Base-by-base conservation (phyloP, 2,888 invertebrate genomes). In the Liodrosophila aerea region DNA sequence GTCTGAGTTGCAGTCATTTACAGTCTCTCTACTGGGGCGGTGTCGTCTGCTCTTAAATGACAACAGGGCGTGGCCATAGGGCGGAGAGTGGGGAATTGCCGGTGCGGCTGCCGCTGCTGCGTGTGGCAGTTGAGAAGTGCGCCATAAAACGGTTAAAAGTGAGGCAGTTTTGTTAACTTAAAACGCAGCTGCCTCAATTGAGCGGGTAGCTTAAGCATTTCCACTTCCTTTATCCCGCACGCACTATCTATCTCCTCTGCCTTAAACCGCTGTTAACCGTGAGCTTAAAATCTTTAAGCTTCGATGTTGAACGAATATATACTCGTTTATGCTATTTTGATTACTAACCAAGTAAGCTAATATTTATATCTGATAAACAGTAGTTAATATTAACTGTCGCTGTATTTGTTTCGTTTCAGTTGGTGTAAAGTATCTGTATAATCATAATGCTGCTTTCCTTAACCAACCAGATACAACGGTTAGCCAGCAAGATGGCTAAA, bases 1-100 rank as follows among this genome's bases (percentile, higher is more conserved):
- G 64, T 59, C 67, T 63, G 62, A 52, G 64, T 64, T 73, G 62
- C 70, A 73, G 53, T 73, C 73, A 74, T 73, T 74, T 74, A 54
- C 63, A 65, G 70, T 65, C 60, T 56, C 68, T 8, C 31, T 41
- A 37, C 41, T 61, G 66, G 64, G 53, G 44, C 60, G 59, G 43
- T 34, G 60, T 40, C 46, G 43, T 39, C 56, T 53, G 36, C 57
- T 64, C 57, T 68, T 72, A 72, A 73, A 73, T 64, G 73, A 73
- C 73, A 73, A 53, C 34, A 51, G 70, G 53, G 59, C 41, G 54
- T 31, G 37, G 39, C 11, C 34, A 15, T 44, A 46, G 40, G 27
- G 29, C 13, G 15, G 13, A 11, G 58, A 30, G 53, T 49, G 54
- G 68, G 67, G 49, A 69, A 59, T 70, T 64, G 53, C 30, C 47